Evolutionary conservation across 2,888 invertebrate genomes (phyloP).

Genomic region (Trachelus stipa): DNA sequence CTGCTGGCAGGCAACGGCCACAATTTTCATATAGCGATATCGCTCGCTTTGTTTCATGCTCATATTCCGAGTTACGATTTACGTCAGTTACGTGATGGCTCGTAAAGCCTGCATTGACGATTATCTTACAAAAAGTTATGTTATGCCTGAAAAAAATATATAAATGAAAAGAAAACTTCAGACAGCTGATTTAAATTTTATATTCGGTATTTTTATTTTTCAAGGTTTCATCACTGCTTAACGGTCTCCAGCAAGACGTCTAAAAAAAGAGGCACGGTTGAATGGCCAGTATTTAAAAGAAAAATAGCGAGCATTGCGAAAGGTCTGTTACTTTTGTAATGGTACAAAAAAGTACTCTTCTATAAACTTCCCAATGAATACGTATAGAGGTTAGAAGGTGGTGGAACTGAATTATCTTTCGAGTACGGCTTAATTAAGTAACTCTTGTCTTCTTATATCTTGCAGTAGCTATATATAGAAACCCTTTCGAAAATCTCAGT

Average conservation of each 20-base stretch:
- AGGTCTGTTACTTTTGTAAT: background rate
- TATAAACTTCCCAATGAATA: background rate
- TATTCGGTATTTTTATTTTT: background rate
- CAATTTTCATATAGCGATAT: background rate
- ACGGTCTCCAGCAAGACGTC: background rate
- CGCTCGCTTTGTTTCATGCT: background rate
- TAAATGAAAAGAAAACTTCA: background rate
- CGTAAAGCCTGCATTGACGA: background rate
- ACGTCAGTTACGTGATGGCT: background rate
- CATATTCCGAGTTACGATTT: background rate
- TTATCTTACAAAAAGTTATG: background rate
- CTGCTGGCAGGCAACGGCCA: background rate
- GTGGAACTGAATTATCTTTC: constrained; percentile 8
- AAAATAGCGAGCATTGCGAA: background rate
- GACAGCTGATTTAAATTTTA: no score
- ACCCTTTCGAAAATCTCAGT: background rate
- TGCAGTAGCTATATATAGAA: background rate
- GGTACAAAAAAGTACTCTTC: background rate
- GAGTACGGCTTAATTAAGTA: constrained; percentile 22
- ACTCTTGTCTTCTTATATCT: constrained; percentile 19
- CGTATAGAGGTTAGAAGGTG: background rate
- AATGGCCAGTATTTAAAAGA: background rate
- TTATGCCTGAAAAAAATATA: background rate
- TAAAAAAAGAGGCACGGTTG: background rate
- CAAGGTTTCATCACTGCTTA: background rate